Base-by-base conservation (phyloP, 2,797 vertebrate genomes). In the Pangasius larnaudii region DNA sequence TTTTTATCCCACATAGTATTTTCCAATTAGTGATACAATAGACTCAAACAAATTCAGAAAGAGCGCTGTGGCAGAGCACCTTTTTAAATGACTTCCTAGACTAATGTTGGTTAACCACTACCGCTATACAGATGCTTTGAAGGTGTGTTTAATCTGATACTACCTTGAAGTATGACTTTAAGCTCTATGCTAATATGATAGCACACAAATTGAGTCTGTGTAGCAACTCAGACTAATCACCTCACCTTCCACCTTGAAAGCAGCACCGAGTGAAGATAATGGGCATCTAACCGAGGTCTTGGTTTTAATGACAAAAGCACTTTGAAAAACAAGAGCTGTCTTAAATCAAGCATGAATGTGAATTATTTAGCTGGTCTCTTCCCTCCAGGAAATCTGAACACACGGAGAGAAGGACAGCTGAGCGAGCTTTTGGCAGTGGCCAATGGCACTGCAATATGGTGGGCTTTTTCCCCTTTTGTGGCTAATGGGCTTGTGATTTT, bases 301-400 rank as follows among this genome's bases (percentile, higher is more conserved):
- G 42, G 46, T 58, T 86, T 78, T 89, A 84, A 88, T 88, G 85
- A 71, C 85, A 86, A 85, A 90, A 81, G 58, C 65, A 24, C 75
- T 85, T 82, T 83, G 72, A 72, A 74, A 79, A 90, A 72, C 75
- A 84, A 92, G 93, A 89, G 82, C 91, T 89, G 88, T 93, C 91
- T 93, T 93, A 92, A 94, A 94, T 94, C 93, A 95, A 91, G 87
- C 63, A 87, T 59, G 7, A 10, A 78, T 89, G 72, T 95, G 91
- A 95, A 95, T 95, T 94, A 94, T 95, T 95, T 87, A 95, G 81
- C 77, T 67, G 90, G 61, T 75, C 89, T 92, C 90, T 91, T 90
- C 85, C 91, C 92, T 92, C 56, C 51, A 93, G 92, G 92, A 93
- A 87, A 85, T 89, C 78, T 80, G 74, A 87, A 88, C 67, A 85